Evolutionary conservation across 2,888 invertebrate genomes (phyloP).

Genomic region (Bombylius major): DNA sequence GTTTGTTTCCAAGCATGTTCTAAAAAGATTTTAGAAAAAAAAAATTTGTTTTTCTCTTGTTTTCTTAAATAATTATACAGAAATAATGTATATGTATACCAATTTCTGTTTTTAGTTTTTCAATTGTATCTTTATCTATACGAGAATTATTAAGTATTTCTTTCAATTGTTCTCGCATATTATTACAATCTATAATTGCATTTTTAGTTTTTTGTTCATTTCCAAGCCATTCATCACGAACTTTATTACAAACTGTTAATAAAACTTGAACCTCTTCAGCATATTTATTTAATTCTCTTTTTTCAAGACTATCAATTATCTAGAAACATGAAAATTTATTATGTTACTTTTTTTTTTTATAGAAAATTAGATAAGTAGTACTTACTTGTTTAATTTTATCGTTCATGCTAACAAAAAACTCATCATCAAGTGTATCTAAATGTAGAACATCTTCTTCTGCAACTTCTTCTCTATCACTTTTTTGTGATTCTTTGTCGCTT

Average conservation of each 20-base stretch:
- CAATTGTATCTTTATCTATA: constrained; percentile 31
- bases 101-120: constrained; percentile 29
- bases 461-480: neutral
- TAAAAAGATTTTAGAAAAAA: constrained; percentile 9
- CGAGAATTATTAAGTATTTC: constrained; percentile 23
- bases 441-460: neutral
- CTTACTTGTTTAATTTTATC: neutral
- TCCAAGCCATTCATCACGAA: neutral
- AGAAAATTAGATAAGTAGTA: no score
- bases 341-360: no score
- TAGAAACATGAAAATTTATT: neutral
- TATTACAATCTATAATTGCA: neutral
- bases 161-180: constrained; percentile 17
- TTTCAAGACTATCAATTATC: neutral
- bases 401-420: neutral
- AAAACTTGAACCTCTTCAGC: neutral
- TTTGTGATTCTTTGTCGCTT: neutral
- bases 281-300: neutral
- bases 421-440: neutral
- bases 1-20: constrained; percentile 36
- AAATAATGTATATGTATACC: constrained; percentile 17
- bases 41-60: neutral
- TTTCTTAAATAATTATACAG: no score
- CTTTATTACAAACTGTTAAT: neutral
- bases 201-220: neutral